Evolutionary conservation across 2,113 vertebrate genomes (phyloP).

Genomic region (Rhinopomastus cyanomelas): DNA sequence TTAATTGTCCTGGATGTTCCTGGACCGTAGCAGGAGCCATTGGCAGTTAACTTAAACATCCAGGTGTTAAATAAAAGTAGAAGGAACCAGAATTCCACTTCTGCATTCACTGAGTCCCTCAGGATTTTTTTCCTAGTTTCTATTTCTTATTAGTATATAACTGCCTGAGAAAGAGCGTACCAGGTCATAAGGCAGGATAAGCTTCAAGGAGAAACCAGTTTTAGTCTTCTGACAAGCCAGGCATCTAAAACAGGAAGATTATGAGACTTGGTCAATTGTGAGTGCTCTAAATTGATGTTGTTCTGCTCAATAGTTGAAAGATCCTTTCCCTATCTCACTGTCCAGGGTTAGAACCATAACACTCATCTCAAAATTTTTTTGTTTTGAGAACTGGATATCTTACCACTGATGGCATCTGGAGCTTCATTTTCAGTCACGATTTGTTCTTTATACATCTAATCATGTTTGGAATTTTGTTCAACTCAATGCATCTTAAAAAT

Average conservation of each 20-base stretch:
- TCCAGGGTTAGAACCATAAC: too few species aligned
- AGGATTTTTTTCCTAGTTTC: neutral
- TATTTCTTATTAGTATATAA: neutral
- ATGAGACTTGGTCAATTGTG: neutral
- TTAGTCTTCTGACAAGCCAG: neutral
- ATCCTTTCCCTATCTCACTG: neutral
- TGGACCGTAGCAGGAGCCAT: neutral
- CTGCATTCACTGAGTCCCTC: neutral
- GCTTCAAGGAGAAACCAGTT: neutral
- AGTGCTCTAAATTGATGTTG: neutral
- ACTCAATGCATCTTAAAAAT: neutral
- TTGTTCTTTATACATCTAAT: neutral
- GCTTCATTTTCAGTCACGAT: neutral
- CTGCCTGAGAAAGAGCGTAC: neutral
- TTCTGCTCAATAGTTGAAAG: neutral
- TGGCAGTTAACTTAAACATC: neutral
- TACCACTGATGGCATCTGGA: neutral
- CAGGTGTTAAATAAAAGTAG: neutral
- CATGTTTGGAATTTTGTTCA: neutral
- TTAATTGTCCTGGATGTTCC: neutral
- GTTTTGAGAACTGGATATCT: neutral
- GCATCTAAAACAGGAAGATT: neutral
- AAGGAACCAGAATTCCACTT: neutral
- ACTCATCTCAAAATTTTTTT: too few species aligned
- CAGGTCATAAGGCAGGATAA: neutral